Evolutionary conservation across 2,888 invertebrate genomes (phyloP).

Genomic region (Aporophyla lueneburgensis): DNA sequence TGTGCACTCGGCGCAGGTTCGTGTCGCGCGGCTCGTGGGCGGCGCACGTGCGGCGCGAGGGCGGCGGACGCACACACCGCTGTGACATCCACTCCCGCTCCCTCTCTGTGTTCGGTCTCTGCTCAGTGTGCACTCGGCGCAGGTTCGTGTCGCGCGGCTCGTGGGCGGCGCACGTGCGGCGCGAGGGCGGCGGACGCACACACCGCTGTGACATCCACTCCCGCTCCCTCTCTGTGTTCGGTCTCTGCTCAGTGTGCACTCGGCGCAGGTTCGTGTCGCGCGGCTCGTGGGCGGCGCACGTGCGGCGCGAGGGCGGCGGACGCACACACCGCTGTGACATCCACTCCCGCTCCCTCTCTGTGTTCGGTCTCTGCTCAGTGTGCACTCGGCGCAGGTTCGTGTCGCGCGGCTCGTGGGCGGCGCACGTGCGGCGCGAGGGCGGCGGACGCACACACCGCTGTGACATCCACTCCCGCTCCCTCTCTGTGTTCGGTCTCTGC

Average conservation of each 20-base stretch:
- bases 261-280: constrained; percentile 70
- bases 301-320: constrained; percentile 91
- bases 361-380: no score
- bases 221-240: no score
- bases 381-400: no score
- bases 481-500: no score
- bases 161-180: constrained; percentile 2
- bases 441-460: constrained; percentile 33
- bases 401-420: constrained; percentile 75
- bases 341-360: no score
- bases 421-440: constrained; percentile 91
- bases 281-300: constrained; percentile 92
- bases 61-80: not conserved
- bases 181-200: not conserved
- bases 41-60: constrained; percentile 2
- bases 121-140: not conserved
- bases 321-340: no score
- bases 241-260: no score
- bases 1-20: not conserved
- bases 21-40: constrained; percentile 3
- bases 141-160: constrained; percentile 3
- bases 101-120: not conserved
- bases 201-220: not conserved
- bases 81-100: not conserved
- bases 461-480: constrained; percentile 73